Base-by-base conservation (phyloP, 1,140 invertebrate species). In the Apis dorsata region DNA sequence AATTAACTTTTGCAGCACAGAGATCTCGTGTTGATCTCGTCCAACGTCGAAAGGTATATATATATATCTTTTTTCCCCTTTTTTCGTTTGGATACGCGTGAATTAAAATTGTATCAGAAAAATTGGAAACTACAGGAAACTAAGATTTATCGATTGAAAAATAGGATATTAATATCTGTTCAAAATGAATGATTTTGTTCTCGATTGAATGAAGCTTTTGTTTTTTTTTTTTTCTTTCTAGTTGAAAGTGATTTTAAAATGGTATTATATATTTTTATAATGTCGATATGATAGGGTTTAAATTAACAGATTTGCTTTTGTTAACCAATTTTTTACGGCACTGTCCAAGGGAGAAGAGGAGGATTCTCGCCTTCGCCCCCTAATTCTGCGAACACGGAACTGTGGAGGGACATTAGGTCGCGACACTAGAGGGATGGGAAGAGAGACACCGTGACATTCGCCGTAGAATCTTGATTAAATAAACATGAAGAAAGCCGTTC, bases 401-500 rank as follows among this genome's bases (percentile, higher is more conserved):
- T 86, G 85, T 87, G 88, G 84, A 89, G 88, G 88, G 90, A 90
- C 88, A 86, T 89, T 79, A 83, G 87, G 73, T 80, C 80, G 74
- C 86, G 86, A 90, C 84, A 90, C 62, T 51, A 60, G 55, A 70
- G 77, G 79, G 81, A 60, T 21, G 44, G 13, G 55, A 19, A 60
- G 75, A 75, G 77, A 71, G 77, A 83, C 72, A 68, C 28, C 76
- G 81, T 85, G 87, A 86, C 82, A 71, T 82, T 81, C 53, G 80
- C 65, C 85, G 82, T 65, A 76, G 88, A 87, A 81, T 81, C 83
- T 83, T 81, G 87, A 89, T 89, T 89, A 89, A 89, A 89, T 89
- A 90, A 85, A 86, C 86, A 89, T 89, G 81, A 85, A 89, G 86
- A 87, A 82, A 85, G 79, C 66, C 79, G 79, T 82, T 85, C 75